Evolutionary conservation across 2,113 vertebrate genomes (phyloP), one percentile per base, ranked within the genome.

Genomic region (Lycaon pictus): DNA sequence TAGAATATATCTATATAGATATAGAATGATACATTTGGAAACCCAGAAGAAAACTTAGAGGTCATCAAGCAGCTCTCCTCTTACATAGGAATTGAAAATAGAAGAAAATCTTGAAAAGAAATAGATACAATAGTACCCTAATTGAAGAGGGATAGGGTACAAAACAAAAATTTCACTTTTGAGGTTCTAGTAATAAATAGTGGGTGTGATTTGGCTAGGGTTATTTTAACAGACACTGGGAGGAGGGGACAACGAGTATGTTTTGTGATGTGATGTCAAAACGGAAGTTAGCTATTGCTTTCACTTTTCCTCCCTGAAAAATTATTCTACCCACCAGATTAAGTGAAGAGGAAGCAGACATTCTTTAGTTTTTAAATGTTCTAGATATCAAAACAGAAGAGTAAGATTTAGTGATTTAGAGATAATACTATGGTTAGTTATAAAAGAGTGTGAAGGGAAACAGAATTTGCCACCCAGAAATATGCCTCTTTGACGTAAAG

Each of bases 81-180:
- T 77, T 60, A 35, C 11, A 35, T 5, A 37, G 7, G 35, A 81
- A 83, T 15, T 84, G 17, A 84, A 84, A 88, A 80, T 19, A 88
- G 43, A 93, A 76, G 48, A 65, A 86, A 81, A 90, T 67, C 51
- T 67, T 93, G 29, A 35, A 58, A 92, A 81, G 81, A 86, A 93
- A 63, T 51, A 79, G 23, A 63, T 84, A 62, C 13, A 67, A 76
- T 15, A 88, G 25, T n/a, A 25, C n/a, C 53, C 71, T 29, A 58
- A 48, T 56, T 32, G 7, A 29, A 83, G 48, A 56, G 19, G 51
- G 16, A 55, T 55, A 11, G 13, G 53, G 48, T 37, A n/a, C 19
- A 72, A 69, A 80, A 81, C 7, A 60, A 35, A 84, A 60, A 85
- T 48, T 53, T 91, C 58, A 62, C 72, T 71, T 90, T 80, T 80